Percentiles rank a stretch among this genome's conserved stretches.
These are phyloP conservation scores for Phoenicopterus ruber DNA, from an alignment of 2,113 vertebrate genomes.

Conservation along the genomic window DNA sequence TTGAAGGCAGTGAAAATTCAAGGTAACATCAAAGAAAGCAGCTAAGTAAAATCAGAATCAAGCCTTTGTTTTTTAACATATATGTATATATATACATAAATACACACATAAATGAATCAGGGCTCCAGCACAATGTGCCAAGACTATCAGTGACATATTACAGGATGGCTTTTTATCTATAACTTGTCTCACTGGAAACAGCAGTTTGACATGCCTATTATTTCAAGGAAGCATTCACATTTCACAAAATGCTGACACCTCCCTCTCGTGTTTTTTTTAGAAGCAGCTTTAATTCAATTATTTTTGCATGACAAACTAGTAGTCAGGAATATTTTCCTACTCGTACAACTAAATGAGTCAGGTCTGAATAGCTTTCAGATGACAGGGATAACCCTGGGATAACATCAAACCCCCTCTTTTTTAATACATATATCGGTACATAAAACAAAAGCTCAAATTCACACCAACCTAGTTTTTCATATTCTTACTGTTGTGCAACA, in stretches of 20 bases:
- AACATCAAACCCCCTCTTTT: too few relatives aligned
- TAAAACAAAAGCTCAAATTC: not conserved
- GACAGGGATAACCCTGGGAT: not conserved
- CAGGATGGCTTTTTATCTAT: not conserved
- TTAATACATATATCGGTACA: not conserved
- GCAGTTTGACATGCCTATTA: not conserved
- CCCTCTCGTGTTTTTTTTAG: not conserved
- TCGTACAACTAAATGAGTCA: constrained; percentile 14
- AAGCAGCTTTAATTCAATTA: not conserved
- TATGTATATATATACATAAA: too few relatives aligned
- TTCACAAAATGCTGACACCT: not conserved
- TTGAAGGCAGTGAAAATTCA: not conserved
- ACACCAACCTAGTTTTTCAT: not conserved
- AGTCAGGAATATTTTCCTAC: constrained; percentile 29
- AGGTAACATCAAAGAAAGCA: not conserved
- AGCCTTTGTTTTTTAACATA: not conserved
- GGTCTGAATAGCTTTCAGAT: constrained; percentile 19
- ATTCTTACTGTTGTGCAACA: not conserved
- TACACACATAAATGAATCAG: not conserved
- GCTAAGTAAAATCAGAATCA: not conserved
- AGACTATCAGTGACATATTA: not conserved
- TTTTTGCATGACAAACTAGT: constrained; percentile 15
- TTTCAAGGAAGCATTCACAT: not conserved
- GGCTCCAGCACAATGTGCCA: not conserved
- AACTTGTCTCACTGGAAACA: not conserved